Conservation (phyloP, 1,140 invertebrate species). For the Chymomyza costata region DNA sequence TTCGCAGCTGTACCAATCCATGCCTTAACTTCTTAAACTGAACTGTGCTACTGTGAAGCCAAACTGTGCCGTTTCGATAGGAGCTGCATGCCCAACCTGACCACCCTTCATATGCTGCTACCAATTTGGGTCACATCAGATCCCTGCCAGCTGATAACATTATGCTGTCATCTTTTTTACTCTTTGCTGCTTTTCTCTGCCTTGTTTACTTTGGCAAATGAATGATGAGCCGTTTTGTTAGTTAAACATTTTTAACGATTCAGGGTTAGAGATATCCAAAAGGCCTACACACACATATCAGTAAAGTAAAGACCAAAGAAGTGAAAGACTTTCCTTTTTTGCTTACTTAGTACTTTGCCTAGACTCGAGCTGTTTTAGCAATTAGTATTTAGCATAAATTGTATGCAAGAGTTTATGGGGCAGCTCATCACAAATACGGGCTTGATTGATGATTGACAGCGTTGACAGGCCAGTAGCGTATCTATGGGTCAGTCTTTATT, state of each 20-base stretch:
- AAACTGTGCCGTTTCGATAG: too few species aligned
- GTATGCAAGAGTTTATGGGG: constrained; percentile 31
- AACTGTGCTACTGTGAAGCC: too few species aligned
- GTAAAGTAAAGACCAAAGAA: too few species aligned
- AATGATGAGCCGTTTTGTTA: constrained; percentile 55
- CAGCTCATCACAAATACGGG: constrained; percentile 3
- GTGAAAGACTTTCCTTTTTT: constrained; percentile 28
- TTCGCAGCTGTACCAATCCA: too few species aligned
- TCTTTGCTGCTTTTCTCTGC: constrained; percentile 37
- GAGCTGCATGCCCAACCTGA: too few species aligned
- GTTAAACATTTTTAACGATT: constrained; percentile 69
- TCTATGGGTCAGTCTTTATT: too few species aligned
- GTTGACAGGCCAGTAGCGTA: constrained; percentile 47
- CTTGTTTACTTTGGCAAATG: constrained; percentile 60
- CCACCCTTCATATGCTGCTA: too few species aligned
- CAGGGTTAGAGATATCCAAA: constrained; percentile 71
- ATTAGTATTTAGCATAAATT: constrained; percentile 56
- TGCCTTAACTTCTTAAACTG: too few species aligned
- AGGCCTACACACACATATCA: too few species aligned
- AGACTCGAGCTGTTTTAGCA: constrained; percentile 56
- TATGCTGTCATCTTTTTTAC: constrained; percentile 40
- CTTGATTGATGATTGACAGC: constrained; percentile 59
- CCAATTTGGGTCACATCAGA: constrained; percentile 68
- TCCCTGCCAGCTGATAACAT: constrained; percentile 52
- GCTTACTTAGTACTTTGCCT: constrained; percentile 59